Evolutionary conservation across 2,113 vertebrate species (phyloP).

Genomic region (Mirza zaza): DNA sequence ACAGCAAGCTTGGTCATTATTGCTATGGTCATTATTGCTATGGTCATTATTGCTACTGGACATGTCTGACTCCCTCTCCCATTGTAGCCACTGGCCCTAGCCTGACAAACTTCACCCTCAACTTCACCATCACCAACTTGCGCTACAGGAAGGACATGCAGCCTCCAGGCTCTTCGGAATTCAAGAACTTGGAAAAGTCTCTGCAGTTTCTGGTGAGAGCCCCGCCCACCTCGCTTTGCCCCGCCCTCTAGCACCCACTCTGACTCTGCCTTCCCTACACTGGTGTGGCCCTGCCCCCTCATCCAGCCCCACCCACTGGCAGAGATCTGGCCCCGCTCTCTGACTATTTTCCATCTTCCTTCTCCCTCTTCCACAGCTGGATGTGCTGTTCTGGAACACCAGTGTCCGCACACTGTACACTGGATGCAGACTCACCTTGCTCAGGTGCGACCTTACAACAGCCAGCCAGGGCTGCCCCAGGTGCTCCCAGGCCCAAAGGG

Average conservation of each 20-base stretch:
- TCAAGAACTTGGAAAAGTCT: slow-evolving; percentile 66
- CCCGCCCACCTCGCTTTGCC: not conserved
- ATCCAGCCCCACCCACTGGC: not conserved
- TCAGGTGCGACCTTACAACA: slow-evolving; percentile 72
- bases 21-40: too few species aligned
- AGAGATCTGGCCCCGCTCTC: not conserved
- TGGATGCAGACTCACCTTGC: slow-evolving; percentile 64
- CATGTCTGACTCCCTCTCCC: too few species aligned
- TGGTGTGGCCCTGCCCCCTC: not conserved
- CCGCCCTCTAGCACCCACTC: not conserved
- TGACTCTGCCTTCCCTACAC: not conserved
- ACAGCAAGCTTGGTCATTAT: too few species aligned
- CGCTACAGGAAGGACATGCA: slow-evolving; percentile 57
- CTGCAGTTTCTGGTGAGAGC: slow-evolving; percentile 69
- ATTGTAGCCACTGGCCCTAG: too few species aligned
- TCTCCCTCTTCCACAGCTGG: slow-evolving; percentile 60
- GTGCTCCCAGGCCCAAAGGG: not conserved
- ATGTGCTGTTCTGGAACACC: slow-evolving; percentile 64
- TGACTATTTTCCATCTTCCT: not conserved
- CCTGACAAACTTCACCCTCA: slow-evolving; percentile 65
- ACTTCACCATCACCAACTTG: slow-evolving; percentile 81
- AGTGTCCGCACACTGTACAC: slow-evolving; percentile 67
- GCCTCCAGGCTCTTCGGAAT: slow-evolving; percentile 61
- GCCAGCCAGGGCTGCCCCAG: too few species aligned
- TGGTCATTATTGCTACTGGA: too few species aligned